Conservation (phyloP, 1,140 invertebrate genomes). For the Drosophila tsacasi region DNA sequence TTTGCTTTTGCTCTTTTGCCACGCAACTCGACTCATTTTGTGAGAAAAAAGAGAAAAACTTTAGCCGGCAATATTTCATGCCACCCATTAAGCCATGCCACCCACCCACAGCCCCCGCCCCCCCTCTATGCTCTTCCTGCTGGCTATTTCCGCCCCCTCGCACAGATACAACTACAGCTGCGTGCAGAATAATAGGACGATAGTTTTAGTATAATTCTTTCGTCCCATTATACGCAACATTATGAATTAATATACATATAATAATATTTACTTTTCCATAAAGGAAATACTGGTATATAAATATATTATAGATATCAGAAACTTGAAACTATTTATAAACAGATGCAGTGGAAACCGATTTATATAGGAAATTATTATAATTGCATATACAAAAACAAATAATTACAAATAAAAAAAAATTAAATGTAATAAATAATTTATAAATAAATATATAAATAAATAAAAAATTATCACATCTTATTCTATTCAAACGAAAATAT, state of each 20-base stretch:
- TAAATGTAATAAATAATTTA: neutral
- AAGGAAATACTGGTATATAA: neutral
- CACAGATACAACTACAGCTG: constrained; percentile 32
- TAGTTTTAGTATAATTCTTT: neutral
- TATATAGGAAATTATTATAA: too few species aligned
- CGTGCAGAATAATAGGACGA: too few species aligned
- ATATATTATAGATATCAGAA: too few species aligned
- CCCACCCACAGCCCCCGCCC: constrained; percentile 7
- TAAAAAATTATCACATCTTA: neutral
- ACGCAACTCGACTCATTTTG: constrained; percentile 79
- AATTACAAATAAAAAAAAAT: neutral
- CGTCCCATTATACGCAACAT: neutral
- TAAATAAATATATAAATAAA: neutral
- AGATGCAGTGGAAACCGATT: too few species aligned
- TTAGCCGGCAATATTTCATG: constrained; percentile 82
- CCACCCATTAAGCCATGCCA: constrained; percentile 68
- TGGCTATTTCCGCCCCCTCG: constrained; percentile 75
- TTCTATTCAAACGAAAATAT: neutral
- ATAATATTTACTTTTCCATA: neutral
- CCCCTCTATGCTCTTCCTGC: constrained; percentile 1
- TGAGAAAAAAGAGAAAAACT: constrained; percentile 67
- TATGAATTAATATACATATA: neutral
- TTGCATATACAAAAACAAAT: too few species aligned
- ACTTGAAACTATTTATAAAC: too few species aligned
- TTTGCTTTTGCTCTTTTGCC: constrained; percentile 69